These are phyloP conservation scores for Troides oblongomaculatus DNA, from an alignment of 2,888 invertebrate species.

Conservation along the genomic window DNA sequence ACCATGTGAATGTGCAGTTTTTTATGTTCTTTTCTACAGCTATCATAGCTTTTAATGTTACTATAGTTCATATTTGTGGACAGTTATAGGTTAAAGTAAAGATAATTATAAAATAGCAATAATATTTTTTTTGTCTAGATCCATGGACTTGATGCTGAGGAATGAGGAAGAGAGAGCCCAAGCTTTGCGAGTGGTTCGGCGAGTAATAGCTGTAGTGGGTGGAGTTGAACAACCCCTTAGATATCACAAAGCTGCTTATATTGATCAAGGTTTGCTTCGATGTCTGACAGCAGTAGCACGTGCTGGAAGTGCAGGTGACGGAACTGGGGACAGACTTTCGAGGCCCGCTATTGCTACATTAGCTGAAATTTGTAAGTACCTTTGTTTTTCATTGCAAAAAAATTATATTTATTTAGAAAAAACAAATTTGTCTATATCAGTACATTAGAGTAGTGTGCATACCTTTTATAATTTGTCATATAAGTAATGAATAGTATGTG, in stretches of 20 bases:
- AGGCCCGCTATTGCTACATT: constrained; percentile 92
- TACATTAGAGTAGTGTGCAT: too few species aligned
- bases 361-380: constrained; percentile 89
- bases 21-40: too few species aligned
- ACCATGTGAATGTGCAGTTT: too few species aligned
- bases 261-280: constrained; percentile 88
- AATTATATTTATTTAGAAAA: too few species aligned
- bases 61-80: too few species aligned
- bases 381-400: not conserved
- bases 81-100: too few species aligned
- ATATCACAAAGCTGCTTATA: constrained; percentile 83
- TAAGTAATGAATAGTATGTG: too few species aligned
- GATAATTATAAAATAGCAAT: too few species aligned
- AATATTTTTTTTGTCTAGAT: constrained; percentile 70
- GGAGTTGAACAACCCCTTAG: constrained; percentile 83
- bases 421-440: too few species aligned
- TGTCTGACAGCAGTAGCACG: constrained; percentile 90
- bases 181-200: constrained; percentile 90
- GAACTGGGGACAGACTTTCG: constrained; percentile 87
- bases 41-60: too few species aligned
- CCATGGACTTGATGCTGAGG: constrained; percentile 92
- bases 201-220: constrained; percentile 67
- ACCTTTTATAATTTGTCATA: too few species aligned
- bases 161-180: constrained; percentile 96
- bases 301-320: constrained; percentile 87